Conservation (phyloP, 2,888 invertebrate species). For the Agonopterix heracliana region DNA sequence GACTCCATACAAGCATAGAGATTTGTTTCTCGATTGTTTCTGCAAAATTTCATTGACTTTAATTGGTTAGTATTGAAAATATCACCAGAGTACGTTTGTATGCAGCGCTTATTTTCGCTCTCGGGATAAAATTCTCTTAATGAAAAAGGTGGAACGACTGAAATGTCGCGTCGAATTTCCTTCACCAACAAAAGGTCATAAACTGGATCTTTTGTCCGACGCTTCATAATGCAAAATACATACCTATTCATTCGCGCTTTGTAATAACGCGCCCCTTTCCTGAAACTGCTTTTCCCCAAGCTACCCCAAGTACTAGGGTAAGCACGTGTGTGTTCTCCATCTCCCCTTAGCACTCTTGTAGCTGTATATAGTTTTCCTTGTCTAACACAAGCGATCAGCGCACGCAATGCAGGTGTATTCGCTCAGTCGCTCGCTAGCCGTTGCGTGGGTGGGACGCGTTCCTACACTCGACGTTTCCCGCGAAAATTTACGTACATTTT, state of each 20-base stretch:
- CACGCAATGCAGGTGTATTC: conserved; percentile 72
- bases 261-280: conserved; percentile 62
- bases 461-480: conserved; percentile 46
- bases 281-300: conserved; percentile 52
- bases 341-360: conserved; percentile 31
- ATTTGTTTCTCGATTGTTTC: too few species aligned
- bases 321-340: conserved; percentile 56
- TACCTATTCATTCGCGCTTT: conserved; percentile 61
- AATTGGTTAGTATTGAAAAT: too few species aligned
- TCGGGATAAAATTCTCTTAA: too few species aligned
- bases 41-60: too few species aligned
- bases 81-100: too few species aligned
- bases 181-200: conserved; percentile 47
- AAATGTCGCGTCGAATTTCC: conserved; percentile 43
- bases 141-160: conserved; percentile 28
- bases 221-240: conserved; percentile 59
- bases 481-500: conserved; percentile 59
- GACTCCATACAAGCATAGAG: too few species aligned
- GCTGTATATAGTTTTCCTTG: conserved; percentile 26
- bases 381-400: conserved; percentile 54
- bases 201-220: conserved; percentile 46
- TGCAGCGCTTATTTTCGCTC: too few species aligned
- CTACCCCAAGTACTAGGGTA: conserved; percentile 32
- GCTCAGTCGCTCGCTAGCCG: conserved; percentile 52
- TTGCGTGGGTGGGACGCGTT: conserved; percentile 49